A percentile compares a stretch with the other conserved stretches of the same genome.
Conservation (phyloP, 2,113 vertebrate genomes). For the Salvelinus namaycush region DNA sequence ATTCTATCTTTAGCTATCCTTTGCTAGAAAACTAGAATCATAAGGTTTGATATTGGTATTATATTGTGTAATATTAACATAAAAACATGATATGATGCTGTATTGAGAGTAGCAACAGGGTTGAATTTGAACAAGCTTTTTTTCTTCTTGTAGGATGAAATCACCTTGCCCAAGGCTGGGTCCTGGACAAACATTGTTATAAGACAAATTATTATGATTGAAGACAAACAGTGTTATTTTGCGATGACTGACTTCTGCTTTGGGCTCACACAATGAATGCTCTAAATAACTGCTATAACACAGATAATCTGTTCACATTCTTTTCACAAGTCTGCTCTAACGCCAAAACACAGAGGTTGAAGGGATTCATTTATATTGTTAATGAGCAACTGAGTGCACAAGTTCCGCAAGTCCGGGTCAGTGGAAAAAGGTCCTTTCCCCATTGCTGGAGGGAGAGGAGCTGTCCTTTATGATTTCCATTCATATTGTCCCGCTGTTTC, state of each 20-base stretch:
- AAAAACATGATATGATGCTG: not conserved
- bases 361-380: too few relatives aligned
- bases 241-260: too few relatives aligned
- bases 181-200: not conserved
- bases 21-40: not conserved
- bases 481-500: constrained; percentile 36
- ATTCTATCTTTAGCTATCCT: not conserved
- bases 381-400: too few relatives aligned
- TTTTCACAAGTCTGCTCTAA: too few relatives aligned
- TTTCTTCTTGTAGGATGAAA: not conserved
- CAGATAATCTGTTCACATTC: too few relatives aligned
- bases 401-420: too few relatives aligned
- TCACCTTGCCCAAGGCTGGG: not conserved
- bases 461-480: not conserved
- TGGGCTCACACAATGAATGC: too few relatives aligned
- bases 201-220: not conserved
- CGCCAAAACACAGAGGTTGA: too few relatives aligned
- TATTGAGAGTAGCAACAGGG: not conserved
- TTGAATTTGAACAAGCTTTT: not conserved
- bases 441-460: not conserved
- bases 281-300: too few relatives aligned
- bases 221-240: not conserved
- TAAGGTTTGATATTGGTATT: not conserved
- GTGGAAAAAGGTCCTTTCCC: not conserved
- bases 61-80: not conserved